Evolutionary conservation across 1,140 invertebrate genomes (phyloP), one percentile per base, ranked within the genome.

Genomic region (Nixonia krombeini): DNA sequence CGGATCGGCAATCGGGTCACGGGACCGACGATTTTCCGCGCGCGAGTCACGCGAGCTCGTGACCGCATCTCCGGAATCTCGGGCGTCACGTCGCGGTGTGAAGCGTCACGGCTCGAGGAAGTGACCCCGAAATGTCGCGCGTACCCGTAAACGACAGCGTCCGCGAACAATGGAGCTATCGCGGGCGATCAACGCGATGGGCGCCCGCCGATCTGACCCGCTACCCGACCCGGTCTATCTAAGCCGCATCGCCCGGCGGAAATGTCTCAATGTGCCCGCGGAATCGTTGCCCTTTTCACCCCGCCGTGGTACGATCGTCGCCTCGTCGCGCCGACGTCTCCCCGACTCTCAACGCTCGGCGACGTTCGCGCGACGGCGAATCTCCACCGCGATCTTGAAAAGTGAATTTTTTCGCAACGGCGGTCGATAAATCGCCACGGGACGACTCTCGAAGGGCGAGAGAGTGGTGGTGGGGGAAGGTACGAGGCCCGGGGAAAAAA

Each of bases 81-180:
- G 45, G 55, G 26, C 45, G 55, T 57, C 55, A 57, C 21, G 55
- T 25, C 18, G 40, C 40, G 44, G 55, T 40, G 55, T 57, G 53
- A 57, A 57, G 47, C 53, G 41, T 47, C 53, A 57, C 33, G 53
- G 18, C 40, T 37, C 52, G 17, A 55, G 52, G 53, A 57, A 57
- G 42, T 57, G 53, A 57, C 53, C 53, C 53, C 26, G 35, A 57
- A 57, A 29, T 47, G 53, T 57, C 53, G 53, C 9, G 15, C 33
- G 49, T 41, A 57, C 41, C 53, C 38, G 42, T 47, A 37, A 42
- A 57, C 53, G 53, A 46, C 41, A 46, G 26, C 47, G 42, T 46
- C 53, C 53, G 42, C 47, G 47, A 57, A 57, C 53, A 57, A 57
- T 57, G 53, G 41, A 17, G 37, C 40, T 57, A 57, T 57, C 53